Base-by-base conservation (phyloP, 2,113 vertebrate genomes). In the Neomonachus schauinslandi region DNA sequence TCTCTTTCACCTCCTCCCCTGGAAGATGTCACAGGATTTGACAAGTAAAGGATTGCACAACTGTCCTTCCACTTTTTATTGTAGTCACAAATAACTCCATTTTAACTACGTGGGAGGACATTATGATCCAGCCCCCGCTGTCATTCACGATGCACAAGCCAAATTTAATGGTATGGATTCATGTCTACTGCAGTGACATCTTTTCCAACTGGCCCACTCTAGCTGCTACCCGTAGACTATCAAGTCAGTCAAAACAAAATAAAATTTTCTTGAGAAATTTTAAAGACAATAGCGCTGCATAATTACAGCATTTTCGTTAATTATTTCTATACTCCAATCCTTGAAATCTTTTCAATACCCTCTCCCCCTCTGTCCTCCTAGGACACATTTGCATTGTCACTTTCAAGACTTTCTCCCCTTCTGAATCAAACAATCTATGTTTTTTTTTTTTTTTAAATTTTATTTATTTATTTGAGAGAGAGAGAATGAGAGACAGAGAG, bases 101-200 rank as follows among this genome's bases (percentile, higher is more conserved):
- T 63, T 22, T 33, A 79, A 42, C 1, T 24, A 15, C 21, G 4
- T 15, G 0, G 1, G 5, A 89, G 53, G 12, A 39, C 0, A 0
- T 84, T 51, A 67, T 36, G 36, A 57, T 31, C 1, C 8, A 69
- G 1, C 5, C 67, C 53, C 5, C 22, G 7, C 0, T 59, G 63
- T 11, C 33, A 24, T 36, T 67, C 63, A 85, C 33, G 39, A 74
- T 51, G 12, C 1, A 42, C 4, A 55, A 53, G 18, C 49, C 1
- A 8, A 28, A 86, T 69, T 82, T 67, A 55, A 1, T 61, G 8
- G 4, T 53, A 31, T 2, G 1, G 36, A 55, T 77, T 72, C 19
- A 65, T 31, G 7, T 7, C 4, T 36, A 49, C 90, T 49, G 26
- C 2, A 74, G 31, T 3, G 22, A n/a, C 4, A 86, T n/a, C 2